A percentile compares a stretch with the other conserved stretches of the same genome.
phyloP scores from a whole-genome alignment of 2,888 invertebrate genomes.

The Hyppa rectilinea region DNA sequence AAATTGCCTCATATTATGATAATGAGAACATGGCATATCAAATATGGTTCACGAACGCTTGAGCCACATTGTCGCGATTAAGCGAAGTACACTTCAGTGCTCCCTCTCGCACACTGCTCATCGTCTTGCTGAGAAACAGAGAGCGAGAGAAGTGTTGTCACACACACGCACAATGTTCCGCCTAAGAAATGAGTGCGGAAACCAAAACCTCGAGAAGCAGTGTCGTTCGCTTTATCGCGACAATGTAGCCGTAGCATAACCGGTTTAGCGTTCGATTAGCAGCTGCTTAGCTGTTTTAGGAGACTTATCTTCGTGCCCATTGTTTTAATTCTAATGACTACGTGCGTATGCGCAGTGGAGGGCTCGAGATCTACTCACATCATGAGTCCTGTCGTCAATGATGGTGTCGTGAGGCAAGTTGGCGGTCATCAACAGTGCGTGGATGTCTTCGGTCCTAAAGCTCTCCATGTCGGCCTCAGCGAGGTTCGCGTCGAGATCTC shows the following conservation, averaged over 20 bases:
- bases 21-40: constrained; percentile 30
- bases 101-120: no score
- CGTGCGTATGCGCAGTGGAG: background rate
- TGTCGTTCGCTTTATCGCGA: no score
- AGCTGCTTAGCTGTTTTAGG: background rate
- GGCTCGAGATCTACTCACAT: constrained; percentile 81
- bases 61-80: no score
- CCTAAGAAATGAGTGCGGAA: no score
- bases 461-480: constrained; percentile 99
- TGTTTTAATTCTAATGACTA: background rate
- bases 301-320: background rate
- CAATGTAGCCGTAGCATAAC: no score
- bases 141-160: no score
- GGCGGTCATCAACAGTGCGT: constrained; percentile 94
- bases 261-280: background rate
- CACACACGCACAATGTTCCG: no score
- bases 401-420: constrained; percentile 93
- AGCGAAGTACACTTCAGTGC: no score
- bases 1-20: constrained; percentile 45
- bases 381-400: constrained; percentile 86
- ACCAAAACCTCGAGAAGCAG: no score
- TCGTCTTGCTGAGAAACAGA: no score
- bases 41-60: no score
- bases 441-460: constrained; percentile 97
- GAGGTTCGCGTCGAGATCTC: constrained; percentile 97